A percentile compares a stretch with the other conserved stretches of the same genome.
Conservation (phyloP, 1,140 invertebrate species). For the Globodera ellingtonae region DNA sequence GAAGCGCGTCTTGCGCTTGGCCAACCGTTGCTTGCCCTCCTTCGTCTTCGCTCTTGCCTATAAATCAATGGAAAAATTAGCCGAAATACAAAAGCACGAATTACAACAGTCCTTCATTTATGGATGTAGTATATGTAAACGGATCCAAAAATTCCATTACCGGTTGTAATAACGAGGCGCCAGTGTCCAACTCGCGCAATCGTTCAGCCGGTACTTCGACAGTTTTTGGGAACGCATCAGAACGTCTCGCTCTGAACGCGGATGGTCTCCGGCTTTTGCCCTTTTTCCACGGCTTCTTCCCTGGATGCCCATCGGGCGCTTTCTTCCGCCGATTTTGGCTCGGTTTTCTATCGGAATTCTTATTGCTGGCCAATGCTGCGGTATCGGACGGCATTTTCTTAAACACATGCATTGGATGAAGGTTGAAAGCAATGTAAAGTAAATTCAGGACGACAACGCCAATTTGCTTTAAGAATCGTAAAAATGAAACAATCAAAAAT, state of each 20-base stretch:
- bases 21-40: conserved; percentile 32
- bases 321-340: neutral
- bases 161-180: conserved; percentile 31
- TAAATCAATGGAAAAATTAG: neutral
- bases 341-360: neutral
- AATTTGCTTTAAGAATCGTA: too few species aligned
- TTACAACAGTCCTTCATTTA: neutral
- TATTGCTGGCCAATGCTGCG: neutral
- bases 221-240: conserved; percentile 6
- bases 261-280: neutral
- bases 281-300: neutral
- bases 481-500: neutral
- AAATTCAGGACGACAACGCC: too few species aligned
- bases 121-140: too few species aligned
- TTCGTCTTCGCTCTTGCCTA: conserved; percentile 41
- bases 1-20: conserved; percentile 44
- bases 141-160: neutral
- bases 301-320: neutral
- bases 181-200: conserved; percentile 36
- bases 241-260: neutral
- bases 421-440: too few species aligned
- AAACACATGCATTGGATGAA: too few species aligned
- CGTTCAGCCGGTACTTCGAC: conserved; percentile 21
- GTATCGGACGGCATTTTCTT: neutral
- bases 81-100: conserved; percentile 8